A percentile compares a stretch with the other conserved stretches of the same genome.
Conservation (phyloP, 1,140 invertebrate species). For the Eriosoma lanigerum region DNA sequence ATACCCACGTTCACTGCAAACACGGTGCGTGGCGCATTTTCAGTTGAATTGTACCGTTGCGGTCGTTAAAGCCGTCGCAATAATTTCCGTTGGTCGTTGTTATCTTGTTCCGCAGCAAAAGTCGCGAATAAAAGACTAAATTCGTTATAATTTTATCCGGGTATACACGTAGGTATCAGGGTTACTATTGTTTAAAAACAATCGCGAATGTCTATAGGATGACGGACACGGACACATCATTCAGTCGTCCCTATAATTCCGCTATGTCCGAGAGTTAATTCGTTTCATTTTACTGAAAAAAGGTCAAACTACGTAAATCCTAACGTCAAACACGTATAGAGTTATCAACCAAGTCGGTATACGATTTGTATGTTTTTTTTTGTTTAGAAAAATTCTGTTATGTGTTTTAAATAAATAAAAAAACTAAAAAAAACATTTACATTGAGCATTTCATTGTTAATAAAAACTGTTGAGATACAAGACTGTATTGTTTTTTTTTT, state of each 20-base stretch:
- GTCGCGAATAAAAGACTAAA: slow-evolving; percentile 16
- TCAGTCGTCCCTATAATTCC: too few species aligned
- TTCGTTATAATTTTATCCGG: neutral
- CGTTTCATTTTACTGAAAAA: too few species aligned
- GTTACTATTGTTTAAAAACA: slow-evolving; percentile 11
- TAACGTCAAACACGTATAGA: too few species aligned
- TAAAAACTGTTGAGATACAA: neutral
- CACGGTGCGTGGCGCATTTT: neutral
- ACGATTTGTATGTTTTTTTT: too few species aligned
- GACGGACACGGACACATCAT: too few species aligned
- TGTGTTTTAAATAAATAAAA: neutral
- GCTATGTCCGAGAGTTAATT: too few species aligned
- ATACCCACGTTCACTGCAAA: neutral
- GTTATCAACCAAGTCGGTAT: too few species aligned
- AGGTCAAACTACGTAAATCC: too few species aligned
- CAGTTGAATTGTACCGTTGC: neutral
- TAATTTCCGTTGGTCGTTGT: neutral
- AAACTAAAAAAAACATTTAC: neutral
- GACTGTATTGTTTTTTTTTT: neutral
- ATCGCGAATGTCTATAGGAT: too few species aligned
- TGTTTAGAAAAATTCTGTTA: neutral
- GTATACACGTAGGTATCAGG: too few species aligned
- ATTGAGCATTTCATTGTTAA: neutral
- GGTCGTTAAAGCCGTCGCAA: neutral
- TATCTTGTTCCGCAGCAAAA: slow-evolving; percentile 31